Base-by-base conservation (phyloP, 2,113 vertebrate genomes). In the Engystomops pustulosus region DNA sequence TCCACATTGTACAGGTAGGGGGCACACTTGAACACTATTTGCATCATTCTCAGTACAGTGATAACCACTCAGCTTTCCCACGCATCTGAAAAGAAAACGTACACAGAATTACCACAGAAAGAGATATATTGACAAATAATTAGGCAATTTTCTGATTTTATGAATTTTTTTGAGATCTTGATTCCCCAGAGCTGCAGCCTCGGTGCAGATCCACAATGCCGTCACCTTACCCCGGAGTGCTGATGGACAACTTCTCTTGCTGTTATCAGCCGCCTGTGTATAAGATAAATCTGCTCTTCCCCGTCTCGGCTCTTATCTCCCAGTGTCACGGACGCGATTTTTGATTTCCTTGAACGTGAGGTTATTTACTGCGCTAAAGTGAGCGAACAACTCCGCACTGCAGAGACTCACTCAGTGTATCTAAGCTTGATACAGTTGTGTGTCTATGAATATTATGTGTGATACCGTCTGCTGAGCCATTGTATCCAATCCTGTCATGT, bases 251-350 rank as follows among this genome's bases (percentile, higher is more conserved):
- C 2, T n/a, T 17, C 36, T 71, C 68, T 44, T n/a, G 18, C 25
- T 51, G 72, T 20, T 45, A 53, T 55, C 47, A 51, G 30, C 72
- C 11, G 30, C 38, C 68, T 25, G 36, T 12, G 25, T 25, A 44
- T 25, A 71, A 45, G 17, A 11, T 45, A 25, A 10, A 49, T 53
- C 72, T n/a, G 45, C 15, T 3, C 3, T 11, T 15, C 27, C 45
- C 17, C 20, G 41, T 74, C 25, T 47, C 71, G 0, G 71, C 70
- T 74, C 72, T 53, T 76, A 76, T 76, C 72, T 32, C 72, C 10
- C 20, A 3, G 3, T 15, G 68, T 71, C 68, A 45, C 4, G 38
- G 36, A 6, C 36, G 15, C 12, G 1, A 71, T 45, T 41, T n/a
- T 70, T 8, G 9, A 23, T n/a, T n/a, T 70, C 25, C 67, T 12